phyloP scores from a whole-genome alignment of 2,797 vertebrate genomes.

The Smutsia gigantea region DNA sequence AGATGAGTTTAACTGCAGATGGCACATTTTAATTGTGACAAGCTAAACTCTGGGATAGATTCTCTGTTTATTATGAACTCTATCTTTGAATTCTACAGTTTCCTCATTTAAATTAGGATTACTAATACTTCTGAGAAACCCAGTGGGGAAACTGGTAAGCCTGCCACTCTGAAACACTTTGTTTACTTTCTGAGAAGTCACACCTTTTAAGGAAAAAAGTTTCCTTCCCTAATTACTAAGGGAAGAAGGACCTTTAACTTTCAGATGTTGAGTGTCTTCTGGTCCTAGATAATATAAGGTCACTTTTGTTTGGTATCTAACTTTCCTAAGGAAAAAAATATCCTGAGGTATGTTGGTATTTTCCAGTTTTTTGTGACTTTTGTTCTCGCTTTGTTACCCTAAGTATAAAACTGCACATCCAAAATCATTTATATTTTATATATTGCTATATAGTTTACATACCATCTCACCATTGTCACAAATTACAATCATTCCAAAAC shows the following conservation, averaged over 20 bases:
- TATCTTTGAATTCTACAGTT: neutral
- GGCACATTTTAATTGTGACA: neutral
- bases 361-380: neutral
- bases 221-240: neutral
- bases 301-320: neutral
- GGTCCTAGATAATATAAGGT: neutral
- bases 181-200: conserved; percentile 32
- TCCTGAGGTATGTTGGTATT: conserved; percentile 34
- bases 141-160: neutral
- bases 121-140: neutral
- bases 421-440: neutral
- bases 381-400: conserved; percentile 11
- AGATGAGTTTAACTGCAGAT: neutral
- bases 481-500: conserved; percentile 31
- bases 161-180: neutral
- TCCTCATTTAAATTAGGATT: neutral
- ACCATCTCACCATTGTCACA: neutral
- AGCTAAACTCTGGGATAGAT: neutral
- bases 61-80: neutral
- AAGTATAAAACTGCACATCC: neutral
- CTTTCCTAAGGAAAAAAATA: conserved; percentile 25
- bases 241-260: neutral
- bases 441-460: neutral
- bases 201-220: neutral
- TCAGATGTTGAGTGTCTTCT: conserved; percentile 31